Percentiles rank a stretch among this genome's conserved stretches.
phyloP scores from a whole-genome alignment of 2,113 vertebrate genomes.

The Chionodraco myersi region DNA sequence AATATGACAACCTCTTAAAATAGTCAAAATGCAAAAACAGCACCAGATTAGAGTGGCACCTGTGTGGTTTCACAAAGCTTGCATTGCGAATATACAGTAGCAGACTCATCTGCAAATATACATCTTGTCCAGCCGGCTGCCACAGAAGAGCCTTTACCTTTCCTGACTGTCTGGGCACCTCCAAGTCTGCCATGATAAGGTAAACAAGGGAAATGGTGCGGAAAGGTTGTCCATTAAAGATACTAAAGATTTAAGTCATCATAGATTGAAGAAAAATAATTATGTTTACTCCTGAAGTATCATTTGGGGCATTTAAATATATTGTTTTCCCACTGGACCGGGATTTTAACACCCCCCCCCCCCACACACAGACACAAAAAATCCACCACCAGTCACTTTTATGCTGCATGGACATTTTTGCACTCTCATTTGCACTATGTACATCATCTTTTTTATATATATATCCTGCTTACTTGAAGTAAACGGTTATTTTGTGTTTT shows the following conservation, averaged over 20 bases:
- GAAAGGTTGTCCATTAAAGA: constrained; percentile 23
- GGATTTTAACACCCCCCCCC: too few species aligned
- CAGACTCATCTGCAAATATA: constrained; percentile 62
- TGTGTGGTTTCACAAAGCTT: constrained; percentile 57
- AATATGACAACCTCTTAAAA: constrained; percentile 52
- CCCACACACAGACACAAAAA: too few species aligned
- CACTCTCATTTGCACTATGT: too few species aligned
- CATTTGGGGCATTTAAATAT: constrained; percentile 10
- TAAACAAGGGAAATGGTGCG: constrained; percentile 62
- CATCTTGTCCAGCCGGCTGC: constrained; percentile 52
- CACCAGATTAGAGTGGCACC: constrained; percentile 35
- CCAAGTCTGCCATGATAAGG: constrained; percentile 42
- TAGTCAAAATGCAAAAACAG: constrained; percentile 36
- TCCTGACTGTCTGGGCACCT: constrained; percentile 67
- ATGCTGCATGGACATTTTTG: too few species aligned
- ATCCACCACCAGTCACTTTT: too few species aligned
- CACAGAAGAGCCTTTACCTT: constrained; percentile 47
- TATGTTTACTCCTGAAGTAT: constrained; percentile 4
- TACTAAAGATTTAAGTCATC: not conserved
- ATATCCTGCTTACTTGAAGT: too few species aligned
- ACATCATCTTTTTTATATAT: too few species aligned
- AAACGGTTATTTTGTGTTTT: too few species aligned
- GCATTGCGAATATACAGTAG: constrained; percentile 63
- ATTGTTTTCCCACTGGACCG: constrained; percentile 14
- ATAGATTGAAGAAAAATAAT: constrained; percentile 19